Conservation (phyloP, 2,113 vertebrate species). For the Ancistrus triradiatus region DNA sequence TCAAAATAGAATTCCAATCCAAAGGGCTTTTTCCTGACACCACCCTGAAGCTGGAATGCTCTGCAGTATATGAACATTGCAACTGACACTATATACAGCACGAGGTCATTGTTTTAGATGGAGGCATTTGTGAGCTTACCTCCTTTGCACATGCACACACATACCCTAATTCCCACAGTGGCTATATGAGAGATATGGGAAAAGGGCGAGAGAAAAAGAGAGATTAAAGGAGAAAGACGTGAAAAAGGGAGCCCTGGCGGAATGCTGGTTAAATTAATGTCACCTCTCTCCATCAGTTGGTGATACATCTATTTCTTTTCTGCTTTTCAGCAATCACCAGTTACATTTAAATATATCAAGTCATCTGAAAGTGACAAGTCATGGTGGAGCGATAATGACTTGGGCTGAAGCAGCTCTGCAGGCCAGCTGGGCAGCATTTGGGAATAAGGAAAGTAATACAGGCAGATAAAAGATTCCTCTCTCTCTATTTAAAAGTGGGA, state of each 20-base stretch:
- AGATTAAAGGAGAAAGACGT: conserved; percentile 26
- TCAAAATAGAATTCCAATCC: conserved; percentile 3
- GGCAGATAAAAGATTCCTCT: conserved; percentile 45
- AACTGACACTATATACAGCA: conserved; percentile 1
- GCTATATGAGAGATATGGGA: conserved; percentile 7
- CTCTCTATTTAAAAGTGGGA: conserved; percentile 49
- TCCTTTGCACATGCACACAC: conserved; percentile 9
- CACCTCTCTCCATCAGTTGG: conserved; percentile 45
- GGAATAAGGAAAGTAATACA: conserved; percentile 53
- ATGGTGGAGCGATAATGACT: conserved; percentile 69
- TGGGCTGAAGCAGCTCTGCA: conserved; percentile 65
- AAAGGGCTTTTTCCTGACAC: background rate
- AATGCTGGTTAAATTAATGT: conserved; percentile 51
- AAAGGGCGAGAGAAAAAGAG: conserved; percentile 29
- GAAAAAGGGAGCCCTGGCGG: conserved; percentile 23
- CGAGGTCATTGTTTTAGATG: conserved; percentile 10
- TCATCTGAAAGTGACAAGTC: conserved; percentile 56
- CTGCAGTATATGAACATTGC: conserved; percentile 5
- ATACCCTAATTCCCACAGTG: conserved; percentile 9
- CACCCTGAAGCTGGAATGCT: background rate
- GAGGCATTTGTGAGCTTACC: conserved; percentile 6
- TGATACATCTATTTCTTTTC: conserved; percentile 48
- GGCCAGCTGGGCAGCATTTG: conserved; percentile 68
- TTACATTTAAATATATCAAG: conserved; percentile 60
- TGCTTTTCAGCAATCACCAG: conserved; percentile 51